These are phyloP conservation scores for Linurgus olivaceus DNA, from an alignment of 2,797 vertebrate species.

Conservation along the genomic window DNA sequence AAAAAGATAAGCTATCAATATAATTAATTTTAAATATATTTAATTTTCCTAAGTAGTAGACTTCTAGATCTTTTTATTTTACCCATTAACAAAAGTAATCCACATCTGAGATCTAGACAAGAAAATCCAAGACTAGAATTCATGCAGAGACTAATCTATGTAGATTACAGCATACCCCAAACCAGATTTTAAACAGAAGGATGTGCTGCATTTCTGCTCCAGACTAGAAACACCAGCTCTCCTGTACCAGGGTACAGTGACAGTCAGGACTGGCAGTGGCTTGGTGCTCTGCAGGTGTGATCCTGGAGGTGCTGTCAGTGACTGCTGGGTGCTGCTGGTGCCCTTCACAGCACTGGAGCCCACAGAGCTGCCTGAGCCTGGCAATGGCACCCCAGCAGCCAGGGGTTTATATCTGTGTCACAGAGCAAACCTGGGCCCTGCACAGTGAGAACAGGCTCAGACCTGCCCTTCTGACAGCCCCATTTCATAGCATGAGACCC, in stretches of 20 bases:
- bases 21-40: not conserved
- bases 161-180: not conserved
- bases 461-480: not conserved
- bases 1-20: not conserved
- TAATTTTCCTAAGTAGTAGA: not conserved
- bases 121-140: not conserved
- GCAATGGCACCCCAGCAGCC: not conserved
- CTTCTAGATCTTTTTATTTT: not conserved
- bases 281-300: not conserved
- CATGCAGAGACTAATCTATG: not conserved
- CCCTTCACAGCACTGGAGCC: fast-evolving
- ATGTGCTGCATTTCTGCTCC: not conserved
- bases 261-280: not conserved
- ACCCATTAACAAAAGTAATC: conserved; percentile 4
- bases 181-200: not conserved
- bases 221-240: not conserved
- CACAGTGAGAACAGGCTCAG: fast-evolving
- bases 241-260: not conserved
- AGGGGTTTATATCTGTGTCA: not conserved
- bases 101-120: not conserved
- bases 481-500: not conserved
- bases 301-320: not conserved
- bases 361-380: fast-evolving
- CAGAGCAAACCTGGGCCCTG: not conserved
- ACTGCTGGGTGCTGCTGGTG: fast-evolving